Percentiles rank a stretch among this genome's conserved stretches.
Evolutionary conservation across 2,888 invertebrate species (phyloP).

Genomic region (Belgica antarctica): DNA sequence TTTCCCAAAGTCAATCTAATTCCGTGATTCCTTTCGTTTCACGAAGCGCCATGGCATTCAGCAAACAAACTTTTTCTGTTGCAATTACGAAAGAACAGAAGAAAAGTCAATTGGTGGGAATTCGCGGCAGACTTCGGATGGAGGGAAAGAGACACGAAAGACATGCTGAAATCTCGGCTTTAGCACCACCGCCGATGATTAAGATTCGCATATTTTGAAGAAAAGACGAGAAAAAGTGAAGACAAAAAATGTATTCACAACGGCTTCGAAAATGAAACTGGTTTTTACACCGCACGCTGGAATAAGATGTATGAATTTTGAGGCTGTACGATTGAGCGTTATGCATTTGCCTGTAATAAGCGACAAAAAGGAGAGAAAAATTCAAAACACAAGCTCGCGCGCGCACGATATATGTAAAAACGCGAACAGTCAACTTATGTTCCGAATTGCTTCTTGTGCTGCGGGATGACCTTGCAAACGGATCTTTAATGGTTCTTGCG

Average conservation of each 20-base stretch:
- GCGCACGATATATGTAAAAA: neutral
- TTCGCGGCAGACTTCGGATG: neutral
- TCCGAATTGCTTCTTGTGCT: slow-evolving; percentile 9
- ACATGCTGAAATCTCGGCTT: slow-evolving; percentile 29
- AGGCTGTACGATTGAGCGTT: slow-evolving; percentile 14
- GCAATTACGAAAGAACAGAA: slow-evolving; percentile 34
- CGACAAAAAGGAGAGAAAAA: slow-evolving; percentile 18
- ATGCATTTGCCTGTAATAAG: slow-evolving; percentile 21
- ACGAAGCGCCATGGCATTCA: neutral
- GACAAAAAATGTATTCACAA: slow-evolving; percentile 27
- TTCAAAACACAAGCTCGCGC: neutral
- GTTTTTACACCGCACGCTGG: neutral
- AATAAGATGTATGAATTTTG: neutral
- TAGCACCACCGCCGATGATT: slow-evolving; percentile 29
- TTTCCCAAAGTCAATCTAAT: neutral
- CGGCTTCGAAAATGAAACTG: neutral
- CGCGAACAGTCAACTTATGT: slow-evolving; percentile 4
- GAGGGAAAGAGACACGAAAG: slow-evolving; percentile 12
- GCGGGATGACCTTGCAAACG: slow-evolving; percentile 18
- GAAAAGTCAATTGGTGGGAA: slow-evolving; percentile 24
- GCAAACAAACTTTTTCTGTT: neutral
- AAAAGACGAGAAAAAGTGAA: slow-evolving; percentile 17
- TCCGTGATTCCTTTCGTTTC: slow-evolving; percentile 28
- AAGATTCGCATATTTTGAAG: slow-evolving; percentile 40
- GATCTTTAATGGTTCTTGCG: slow-evolving; percentile 5